phyloP scores from a whole-genome alignment of 2,888 invertebrate species.

The Hololepta plana region DNA sequence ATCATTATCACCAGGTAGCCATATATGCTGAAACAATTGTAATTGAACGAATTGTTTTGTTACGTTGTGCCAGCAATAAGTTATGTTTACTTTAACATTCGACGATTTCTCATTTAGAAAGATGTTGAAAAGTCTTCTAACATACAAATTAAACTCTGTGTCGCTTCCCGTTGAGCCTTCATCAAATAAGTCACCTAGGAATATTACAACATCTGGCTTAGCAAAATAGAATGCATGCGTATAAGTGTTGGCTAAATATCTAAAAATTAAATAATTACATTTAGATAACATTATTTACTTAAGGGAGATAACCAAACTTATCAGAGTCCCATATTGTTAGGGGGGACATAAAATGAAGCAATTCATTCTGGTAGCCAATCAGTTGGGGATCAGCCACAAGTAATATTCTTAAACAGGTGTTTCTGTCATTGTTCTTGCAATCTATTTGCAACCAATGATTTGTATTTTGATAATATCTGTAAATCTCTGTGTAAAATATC shows the following conservation, averaged over 20 bases:
- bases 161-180: constrained; percentile 70
- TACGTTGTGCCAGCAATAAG: no score
- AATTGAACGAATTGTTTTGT: constrained; percentile 5
- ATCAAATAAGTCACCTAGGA: constrained; percentile 88
- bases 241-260: constrained; percentile 69
- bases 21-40: constrained; percentile 45
- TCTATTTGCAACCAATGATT: constrained; percentile 18
- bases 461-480: constrained; percentile 19
- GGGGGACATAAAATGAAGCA: constrained; percentile 41
- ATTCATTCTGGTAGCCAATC: constrained; percentile 62
- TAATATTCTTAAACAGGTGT: constrained; percentile 22
- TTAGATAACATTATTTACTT: constrained; percentile 13
- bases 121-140: constrained; percentile 50
- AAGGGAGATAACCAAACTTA: no score
- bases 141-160: constrained; percentile 52
- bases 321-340: constrained; percentile 78
- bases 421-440: constrained; percentile 18
- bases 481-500: constrained; percentile 19
- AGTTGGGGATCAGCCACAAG: constrained; percentile 83
- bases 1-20: constrained; percentile 92
- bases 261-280: constrained; percentile 23
- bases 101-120: constrained; percentile 28
- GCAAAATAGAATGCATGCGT: constrained; percentile 46
- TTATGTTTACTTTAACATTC: constrained; percentile 17
- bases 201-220: constrained; percentile 70